These are phyloP conservation scores for Myrmecophaga tridactyla DNA, from an alignment of 2,113 vertebrate species.

Conservation along the genomic window DNA sequence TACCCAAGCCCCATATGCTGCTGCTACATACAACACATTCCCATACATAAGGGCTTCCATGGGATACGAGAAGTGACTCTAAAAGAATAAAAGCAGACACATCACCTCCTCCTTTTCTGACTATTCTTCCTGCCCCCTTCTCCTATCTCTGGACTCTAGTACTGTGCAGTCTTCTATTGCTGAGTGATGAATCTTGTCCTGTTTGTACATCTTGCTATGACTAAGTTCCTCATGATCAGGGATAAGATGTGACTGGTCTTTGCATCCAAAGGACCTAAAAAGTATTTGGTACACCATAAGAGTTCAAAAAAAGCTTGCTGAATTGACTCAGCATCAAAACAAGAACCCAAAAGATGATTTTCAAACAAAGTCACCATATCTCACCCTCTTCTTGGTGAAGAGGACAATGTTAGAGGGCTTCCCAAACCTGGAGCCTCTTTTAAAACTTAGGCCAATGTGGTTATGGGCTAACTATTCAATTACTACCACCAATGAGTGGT, in stretches of 20 bases:
- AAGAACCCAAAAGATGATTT: not conserved
- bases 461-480: not conserved
- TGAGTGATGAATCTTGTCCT: not conserved
- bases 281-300: not conserved
- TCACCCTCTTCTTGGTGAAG: not conserved
- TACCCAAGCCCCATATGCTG: not conserved
- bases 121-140: not conserved
- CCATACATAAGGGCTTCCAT: not conserved
- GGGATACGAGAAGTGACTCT: not conserved
- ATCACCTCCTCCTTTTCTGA: not conserved
- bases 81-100: not conserved
- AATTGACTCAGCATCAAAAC: slow-evolving; percentile 29
- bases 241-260: not conserved
- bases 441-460: not conserved
- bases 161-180: not conserved
- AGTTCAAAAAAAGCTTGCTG: not conserved
- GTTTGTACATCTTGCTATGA: not conserved
- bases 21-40: not conserved
- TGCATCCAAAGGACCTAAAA: not conserved
- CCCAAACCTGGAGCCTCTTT: not conserved
- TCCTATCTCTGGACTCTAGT: not conserved
- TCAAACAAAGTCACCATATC: not conserved
- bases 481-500: not conserved
- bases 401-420: not conserved
- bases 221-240: slow-evolving; percentile 18